Evolutionary conservation across 1,140 invertebrate species (phyloP).

Genomic region (Copidosoma floridanum): DNA sequence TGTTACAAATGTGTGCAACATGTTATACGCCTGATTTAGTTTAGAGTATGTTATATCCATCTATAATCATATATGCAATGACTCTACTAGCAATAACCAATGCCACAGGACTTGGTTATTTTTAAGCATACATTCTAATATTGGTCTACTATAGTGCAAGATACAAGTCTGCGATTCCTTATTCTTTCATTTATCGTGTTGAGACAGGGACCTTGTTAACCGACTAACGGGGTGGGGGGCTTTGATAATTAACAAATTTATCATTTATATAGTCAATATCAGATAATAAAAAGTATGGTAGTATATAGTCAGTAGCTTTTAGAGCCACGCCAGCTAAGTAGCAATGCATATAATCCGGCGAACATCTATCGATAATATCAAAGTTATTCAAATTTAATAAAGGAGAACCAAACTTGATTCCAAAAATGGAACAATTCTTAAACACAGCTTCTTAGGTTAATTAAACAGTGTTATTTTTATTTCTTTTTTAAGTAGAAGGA

Average conservation of each 20-base stretch:
- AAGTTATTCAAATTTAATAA: constrained; percentile 4
- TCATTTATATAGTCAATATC: background rate
- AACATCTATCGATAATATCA: constrained; percentile 1
- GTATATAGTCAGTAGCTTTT: background rate
- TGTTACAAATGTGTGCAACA: too few relatives aligned
- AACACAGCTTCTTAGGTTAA: background rate
- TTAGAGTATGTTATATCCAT: background rate
- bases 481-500: background rate
- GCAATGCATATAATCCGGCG: constrained; percentile 17
- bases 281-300: background rate
- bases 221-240: too few relatives aligned
- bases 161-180: background rate
- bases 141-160: background rate
- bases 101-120: background rate
- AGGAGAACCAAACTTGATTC: background rate
- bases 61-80: background rate
- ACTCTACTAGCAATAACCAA: background rate
- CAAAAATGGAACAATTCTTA: background rate
- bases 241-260: too few relatives aligned
- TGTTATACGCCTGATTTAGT: background rate
- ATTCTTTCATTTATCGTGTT: background rate
- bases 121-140: background rate
- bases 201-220: too few relatives aligned
- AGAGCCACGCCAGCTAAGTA: constrained; percentile 10
- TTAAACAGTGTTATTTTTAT: background rate